Evolutionary conservation across 2,888 invertebrate genomes (phyloP).

Genomic region (Tiliacea citrago): DNA sequence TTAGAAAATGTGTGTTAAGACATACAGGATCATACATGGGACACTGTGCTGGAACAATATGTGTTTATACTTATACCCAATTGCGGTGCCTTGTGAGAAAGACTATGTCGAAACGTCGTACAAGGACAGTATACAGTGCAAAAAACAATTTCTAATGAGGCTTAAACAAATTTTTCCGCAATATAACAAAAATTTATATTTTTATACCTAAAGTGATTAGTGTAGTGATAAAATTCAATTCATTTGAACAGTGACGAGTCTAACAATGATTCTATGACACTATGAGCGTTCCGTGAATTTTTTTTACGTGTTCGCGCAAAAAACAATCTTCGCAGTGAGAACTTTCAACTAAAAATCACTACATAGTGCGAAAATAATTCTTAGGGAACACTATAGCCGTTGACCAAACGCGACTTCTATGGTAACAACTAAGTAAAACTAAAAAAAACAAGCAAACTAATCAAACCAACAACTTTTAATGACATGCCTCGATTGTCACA

Average conservation of each 20-base stretch:
- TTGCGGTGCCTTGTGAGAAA: neutral
- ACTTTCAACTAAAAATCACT: neutral
- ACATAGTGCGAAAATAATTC: neutral
- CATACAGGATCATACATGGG: neutral
- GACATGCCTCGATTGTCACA: neutral
- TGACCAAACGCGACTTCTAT: neutral
- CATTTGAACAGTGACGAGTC: conserved; percentile 13
- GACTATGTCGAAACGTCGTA: neutral
- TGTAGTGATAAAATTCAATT: too few relatives aligned
- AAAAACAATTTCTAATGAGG: neutral
- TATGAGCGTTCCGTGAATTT: neutral
- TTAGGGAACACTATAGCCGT: neutral
- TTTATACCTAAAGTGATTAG: conserved; percentile 5
- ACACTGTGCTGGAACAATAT: neutral
- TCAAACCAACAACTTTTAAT: neutral
- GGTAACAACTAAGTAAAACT: neutral
- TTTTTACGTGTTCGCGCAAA: neutral
- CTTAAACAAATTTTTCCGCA: neutral
- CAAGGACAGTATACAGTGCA: neutral
- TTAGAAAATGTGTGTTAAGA: neutral
- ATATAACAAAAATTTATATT: conserved; percentile 3
- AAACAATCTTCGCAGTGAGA: neutral
- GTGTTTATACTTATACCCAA: neutral
- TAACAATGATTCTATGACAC: conserved; percentile 4
- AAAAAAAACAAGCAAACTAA: too few relatives aligned